phyloP scores from a whole-genome alignment of 2,113 vertebrate genomes.

The Accipiter virgatus region DNA sequence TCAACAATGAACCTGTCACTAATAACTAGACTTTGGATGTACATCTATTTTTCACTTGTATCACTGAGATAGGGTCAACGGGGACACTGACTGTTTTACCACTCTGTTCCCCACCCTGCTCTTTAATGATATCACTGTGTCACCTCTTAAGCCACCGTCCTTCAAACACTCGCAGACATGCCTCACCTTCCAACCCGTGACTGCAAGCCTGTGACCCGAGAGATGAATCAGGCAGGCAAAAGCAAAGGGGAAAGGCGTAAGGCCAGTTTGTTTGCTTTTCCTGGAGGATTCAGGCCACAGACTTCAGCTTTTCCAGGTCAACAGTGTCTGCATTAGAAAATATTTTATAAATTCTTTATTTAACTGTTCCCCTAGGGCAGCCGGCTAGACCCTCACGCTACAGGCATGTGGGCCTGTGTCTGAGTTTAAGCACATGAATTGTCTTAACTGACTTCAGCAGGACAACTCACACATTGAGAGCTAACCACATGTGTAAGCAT shows the following conservation, averaged over 20 bases:
- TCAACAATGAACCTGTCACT: neutral
- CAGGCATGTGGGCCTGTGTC: neutral
- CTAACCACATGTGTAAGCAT: neutral
- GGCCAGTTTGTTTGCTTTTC: neutral
- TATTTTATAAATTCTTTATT: neutral
- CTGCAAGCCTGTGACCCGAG: neutral
- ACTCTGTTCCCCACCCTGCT: neutral
- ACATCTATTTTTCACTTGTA: neutral
- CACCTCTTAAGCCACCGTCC: neutral
- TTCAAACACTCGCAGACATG: neutral
- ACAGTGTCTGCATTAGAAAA: neutral
- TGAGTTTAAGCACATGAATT: neutral
- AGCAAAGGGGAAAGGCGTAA: neutral
- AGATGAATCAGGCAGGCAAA: neutral
- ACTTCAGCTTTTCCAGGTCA: neutral
- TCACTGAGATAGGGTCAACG: rapidly evolving
- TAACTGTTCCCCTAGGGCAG: neutral
- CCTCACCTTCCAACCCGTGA: neutral
- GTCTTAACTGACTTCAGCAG: slow-evolving; percentile 9
- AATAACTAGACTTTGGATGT: neutral
- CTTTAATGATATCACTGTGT: neutral
- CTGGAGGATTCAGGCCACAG: neutral
- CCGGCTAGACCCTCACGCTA: neutral
- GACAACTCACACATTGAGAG: neutral
- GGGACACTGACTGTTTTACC: neutral